Evolutionary conservation across 1,140 invertebrate genomes (phyloP).

Genomic region (Zaprionus capensis): DNA sequence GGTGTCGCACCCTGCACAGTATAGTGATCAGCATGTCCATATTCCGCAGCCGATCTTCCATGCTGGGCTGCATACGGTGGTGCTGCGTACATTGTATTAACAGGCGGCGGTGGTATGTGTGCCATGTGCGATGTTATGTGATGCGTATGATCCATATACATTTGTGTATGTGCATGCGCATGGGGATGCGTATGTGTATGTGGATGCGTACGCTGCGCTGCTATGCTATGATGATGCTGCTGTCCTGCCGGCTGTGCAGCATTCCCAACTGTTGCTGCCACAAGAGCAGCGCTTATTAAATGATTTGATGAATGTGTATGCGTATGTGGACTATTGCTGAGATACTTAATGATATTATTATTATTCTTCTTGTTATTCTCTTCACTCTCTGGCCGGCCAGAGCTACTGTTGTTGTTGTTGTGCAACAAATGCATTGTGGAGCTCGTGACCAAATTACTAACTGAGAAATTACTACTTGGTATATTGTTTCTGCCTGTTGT

Average conservation of each 20-base stretch:
- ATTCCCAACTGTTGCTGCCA: constrained; percentile 44
- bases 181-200: constrained; percentile 60
- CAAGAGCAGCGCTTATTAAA: constrained; percentile 58
- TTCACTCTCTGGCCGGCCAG: constrained; percentile 9
- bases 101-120: constrained; percentile 50
- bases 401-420: constrained; percentile 24
- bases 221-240: constrained; percentile 37
- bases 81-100: constrained; percentile 64
- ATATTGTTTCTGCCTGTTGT: constrained; percentile 33
- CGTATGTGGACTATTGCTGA: constrained; percentile 49
- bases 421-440: constrained; percentile 45
- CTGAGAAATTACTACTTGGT: constrained; percentile 64
- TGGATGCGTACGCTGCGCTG: constrained; percentile 45
- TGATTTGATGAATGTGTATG: constrained; percentile 66
- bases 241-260: constrained; percentile 32
- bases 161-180: constrained; percentile 59
- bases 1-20: constrained; percentile 57
- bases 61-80: constrained; percentile 42
- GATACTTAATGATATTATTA: constrained; percentile 42
- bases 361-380: constrained; percentile 28
- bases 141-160: constrained; percentile 77
- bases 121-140: constrained; percentile 56
- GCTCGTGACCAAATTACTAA: constrained; percentile 64
- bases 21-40: constrained; percentile 33
- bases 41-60: constrained; percentile 53